A percentile compares a stretch with the other conserved stretches of the same genome.
Conservation (phyloP, 2,797 vertebrate species). For the Typhlichthys eigenmanni region DNA sequence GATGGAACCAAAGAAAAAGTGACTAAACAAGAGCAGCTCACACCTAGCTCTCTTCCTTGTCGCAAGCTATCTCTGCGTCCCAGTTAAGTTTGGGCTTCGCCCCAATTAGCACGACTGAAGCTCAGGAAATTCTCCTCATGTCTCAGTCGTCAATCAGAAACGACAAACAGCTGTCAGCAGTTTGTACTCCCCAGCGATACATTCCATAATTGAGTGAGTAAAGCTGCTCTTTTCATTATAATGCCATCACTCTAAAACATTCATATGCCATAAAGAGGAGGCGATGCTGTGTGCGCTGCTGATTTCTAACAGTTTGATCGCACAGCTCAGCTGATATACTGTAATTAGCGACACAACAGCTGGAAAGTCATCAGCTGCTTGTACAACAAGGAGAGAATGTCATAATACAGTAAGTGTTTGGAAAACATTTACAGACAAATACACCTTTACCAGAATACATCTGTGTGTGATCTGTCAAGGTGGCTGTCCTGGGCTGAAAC, state of each 20-base stretch:
- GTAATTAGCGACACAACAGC: conserved; percentile 48
- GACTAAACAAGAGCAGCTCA: conserved; percentile 42
- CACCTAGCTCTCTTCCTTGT: conserved; percentile 30
- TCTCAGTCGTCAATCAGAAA: conserved; percentile 24
- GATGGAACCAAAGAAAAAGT: conserved; percentile 23
- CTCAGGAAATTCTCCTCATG: conserved; percentile 51
- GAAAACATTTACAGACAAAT: conserved; percentile 44
- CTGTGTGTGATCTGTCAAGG: conserved; percentile 60
- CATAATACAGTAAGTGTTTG: conserved; percentile 11
- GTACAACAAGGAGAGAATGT: conserved; percentile 47
- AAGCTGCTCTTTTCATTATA: conserved; percentile 60
- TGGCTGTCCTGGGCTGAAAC: conserved; percentile 59
- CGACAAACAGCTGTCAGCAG: conserved; percentile 62
- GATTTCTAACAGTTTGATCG: conserved; percentile 43
- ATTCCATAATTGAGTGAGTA: conserved; percentile 53
- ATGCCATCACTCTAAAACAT: conserved; percentile 54
- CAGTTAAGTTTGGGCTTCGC: conserved; percentile 50
- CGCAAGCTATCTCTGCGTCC: conserved; percentile 29
- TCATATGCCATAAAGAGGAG: conserved; percentile 38
- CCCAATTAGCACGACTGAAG: conserved; percentile 57
- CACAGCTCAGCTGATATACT: conserved; percentile 5
- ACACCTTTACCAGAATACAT: conserved; percentile 33
- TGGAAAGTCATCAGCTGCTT: conserved; percentile 42
- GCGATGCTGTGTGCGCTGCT: conserved; percentile 23
- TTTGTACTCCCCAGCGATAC: conserved; percentile 44